Percentiles rank a stretch among this genome's conserved stretches.
phyloP scores from a whole-genome alignment of 2,888 invertebrate genomes.

The Xestoiulus laeticollis region DNA sequence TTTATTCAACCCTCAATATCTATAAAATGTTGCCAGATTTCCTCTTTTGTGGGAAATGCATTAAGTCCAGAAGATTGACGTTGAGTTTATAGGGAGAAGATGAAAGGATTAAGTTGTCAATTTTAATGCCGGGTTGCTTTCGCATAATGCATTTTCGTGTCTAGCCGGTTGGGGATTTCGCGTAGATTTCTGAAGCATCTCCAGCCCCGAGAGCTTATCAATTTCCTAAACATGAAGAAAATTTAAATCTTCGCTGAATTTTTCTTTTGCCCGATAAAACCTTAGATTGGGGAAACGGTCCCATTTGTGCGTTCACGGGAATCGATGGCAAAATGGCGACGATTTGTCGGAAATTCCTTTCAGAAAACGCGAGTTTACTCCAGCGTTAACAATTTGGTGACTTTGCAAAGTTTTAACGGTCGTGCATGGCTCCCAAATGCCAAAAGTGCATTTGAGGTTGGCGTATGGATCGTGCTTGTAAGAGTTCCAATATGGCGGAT shows the following conservation, averaged over 20 bases:
- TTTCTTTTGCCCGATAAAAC: neutral
- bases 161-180: neutral
- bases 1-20: neutral
- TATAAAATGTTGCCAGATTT: conserved; percentile 12
- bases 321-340: neutral
- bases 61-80: conserved; percentile 45
- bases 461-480: neutral
- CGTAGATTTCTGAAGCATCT: neutral
- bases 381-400: neutral
- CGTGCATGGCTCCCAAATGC: neutral
- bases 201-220: conserved; percentile 20
- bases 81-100: conserved; percentile 24
- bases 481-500: neutral
- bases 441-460: neutral
- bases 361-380: neutral
- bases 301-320: neutral
- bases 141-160: neutral
- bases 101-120: conserved; percentile 48
- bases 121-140: neutral
- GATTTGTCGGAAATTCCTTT: neutral
- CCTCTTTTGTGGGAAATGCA: conserved; percentile 18
- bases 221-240: neutral
- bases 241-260: conserved; percentile 8
- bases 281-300: neutral
- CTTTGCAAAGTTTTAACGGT: neutral